Evolutionary conservation across 2,797 vertebrate genomes (phyloP).

Genomic region (Onychomys torridus): DNA sequence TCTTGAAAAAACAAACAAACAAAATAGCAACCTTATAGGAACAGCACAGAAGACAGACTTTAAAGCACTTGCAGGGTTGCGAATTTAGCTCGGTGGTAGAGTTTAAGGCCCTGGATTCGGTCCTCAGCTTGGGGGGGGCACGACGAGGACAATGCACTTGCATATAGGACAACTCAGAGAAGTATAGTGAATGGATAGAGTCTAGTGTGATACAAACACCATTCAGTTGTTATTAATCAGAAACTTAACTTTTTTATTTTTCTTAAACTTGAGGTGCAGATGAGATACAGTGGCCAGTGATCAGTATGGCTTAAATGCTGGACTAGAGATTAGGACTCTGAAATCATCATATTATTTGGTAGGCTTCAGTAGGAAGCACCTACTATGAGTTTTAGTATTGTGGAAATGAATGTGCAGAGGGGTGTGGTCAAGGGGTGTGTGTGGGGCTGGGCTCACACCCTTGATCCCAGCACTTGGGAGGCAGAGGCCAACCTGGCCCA

Average conservation of each 20-base stretch:
- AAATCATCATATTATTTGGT: neutral
- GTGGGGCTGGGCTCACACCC: neutral
- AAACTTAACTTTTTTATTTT: slow-evolving; percentile 86
- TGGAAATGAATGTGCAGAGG: slow-evolving; percentile 10
- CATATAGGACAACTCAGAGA: slow-evolving; percentile 89
- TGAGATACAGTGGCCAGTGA: neutral
- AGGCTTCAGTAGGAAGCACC: slow-evolving; percentile 2
- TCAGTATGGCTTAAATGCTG: neutral
- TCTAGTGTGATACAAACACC: slow-evolving; percentile 88
- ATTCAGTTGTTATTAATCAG: slow-evolving; percentile 90
- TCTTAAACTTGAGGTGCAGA: slow-evolving; percentile 18
- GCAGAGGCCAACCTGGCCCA: neutral
- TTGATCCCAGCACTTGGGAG: neutral
- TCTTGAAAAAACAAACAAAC: too few relatives aligned
- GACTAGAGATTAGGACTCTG: slow-evolving; percentile 25
- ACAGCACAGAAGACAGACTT: slow-evolving; percentile 92
- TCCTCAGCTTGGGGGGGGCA: too few relatives aligned
- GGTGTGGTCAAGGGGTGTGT: neutral
- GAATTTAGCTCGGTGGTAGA: too few relatives aligned
- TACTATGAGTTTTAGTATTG: slow-evolving; percentile 12
- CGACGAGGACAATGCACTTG: slow-evolving; percentile 87
- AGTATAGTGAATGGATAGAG: neutral
- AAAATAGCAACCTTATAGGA: slow-evolving; percentile 91
- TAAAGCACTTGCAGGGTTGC: slow-evolving; percentile 78
- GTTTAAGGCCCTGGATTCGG: too few relatives aligned